Evolutionary conservation across 2,797 vertebrate species (phyloP).

Genomic region (Pelobates cultripes): DNA sequence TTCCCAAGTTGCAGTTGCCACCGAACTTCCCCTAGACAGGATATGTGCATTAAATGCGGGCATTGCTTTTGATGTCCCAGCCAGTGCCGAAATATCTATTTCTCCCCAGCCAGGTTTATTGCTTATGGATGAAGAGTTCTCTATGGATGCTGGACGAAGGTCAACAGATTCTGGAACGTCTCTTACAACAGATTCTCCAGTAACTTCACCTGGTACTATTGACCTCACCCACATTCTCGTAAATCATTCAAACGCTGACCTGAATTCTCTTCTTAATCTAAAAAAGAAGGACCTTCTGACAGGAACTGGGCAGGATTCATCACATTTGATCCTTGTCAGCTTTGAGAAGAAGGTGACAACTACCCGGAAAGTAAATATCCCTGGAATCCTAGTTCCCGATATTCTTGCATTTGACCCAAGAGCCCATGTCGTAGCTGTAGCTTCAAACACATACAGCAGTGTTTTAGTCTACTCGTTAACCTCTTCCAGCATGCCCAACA

Average conservation of each 20-base stretch:
- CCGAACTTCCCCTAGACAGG: slow-evolving; percentile 87
- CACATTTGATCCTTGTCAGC: slow-evolving; percentile 86
- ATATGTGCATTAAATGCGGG: slow-evolving; percentile 84
- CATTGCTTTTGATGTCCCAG: slow-evolving; percentile 76
- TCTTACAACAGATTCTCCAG: slow-evolving; percentile 65
- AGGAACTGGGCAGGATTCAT: slow-evolving; percentile 83
- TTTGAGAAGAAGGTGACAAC: slow-evolving; percentile 89
- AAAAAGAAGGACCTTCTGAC: slow-evolving; percentile 77
- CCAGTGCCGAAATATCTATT: slow-evolving; percentile 66
- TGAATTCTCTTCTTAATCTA: slow-evolving; percentile 81
- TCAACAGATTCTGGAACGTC: slow-evolving; percentile 81
- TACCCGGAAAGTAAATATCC: slow-evolving; percentile 87
- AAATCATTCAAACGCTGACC: slow-evolving; percentile 83
- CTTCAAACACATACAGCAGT: slow-evolving; percentile 86
- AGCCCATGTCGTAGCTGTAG: slow-evolving; percentile 83
- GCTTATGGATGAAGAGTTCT: slow-evolving; percentile 74
- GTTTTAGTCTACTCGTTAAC: slow-evolving; percentile 87
- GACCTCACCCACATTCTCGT: slow-evolving; percentile 85
- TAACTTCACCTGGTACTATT: slow-evolving; percentile 74
- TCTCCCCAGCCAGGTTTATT: slow-evolving; percentile 63
- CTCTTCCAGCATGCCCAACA: slow-evolving; percentile 84
- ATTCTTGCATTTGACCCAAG: slow-evolving; percentile 84
- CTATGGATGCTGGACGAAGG: slow-evolving; percentile 74
- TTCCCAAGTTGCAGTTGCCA: slow-evolving; percentile 87
- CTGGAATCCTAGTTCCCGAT: slow-evolving; percentile 89